Base-by-base conservation (phyloP, 1,140 invertebrate species). In the Drosophila pallidifrons region DNA sequence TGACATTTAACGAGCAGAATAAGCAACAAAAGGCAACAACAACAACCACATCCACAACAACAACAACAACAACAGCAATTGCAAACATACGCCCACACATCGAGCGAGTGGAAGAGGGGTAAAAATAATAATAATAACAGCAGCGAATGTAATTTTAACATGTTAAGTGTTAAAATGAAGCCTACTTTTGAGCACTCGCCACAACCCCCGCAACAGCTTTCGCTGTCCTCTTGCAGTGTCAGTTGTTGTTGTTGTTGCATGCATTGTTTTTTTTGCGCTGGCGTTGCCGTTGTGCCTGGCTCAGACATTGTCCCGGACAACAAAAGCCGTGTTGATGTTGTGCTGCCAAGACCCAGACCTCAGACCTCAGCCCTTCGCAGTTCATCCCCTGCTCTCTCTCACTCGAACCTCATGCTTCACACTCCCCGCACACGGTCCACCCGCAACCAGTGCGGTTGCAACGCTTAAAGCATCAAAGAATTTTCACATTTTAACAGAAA, bases 141-240 rank as follows among this genome's bases (percentile, higher is more conserved):
- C 65, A 35, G 70, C 45, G 75, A 78, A 80, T 75, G 71, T 80
- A 80, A 80, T 75, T 79, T 78, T 66, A 87, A 87, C 83, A 83
- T 87, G 83, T 87, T 87, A 87, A 87, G 83, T 88, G 83, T 83
- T 87, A 80, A 85, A 87, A 82, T 87, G 82, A 87, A 87, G 82
- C 82, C 82, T 87, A 87, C 82, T 87, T 81, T 82, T 74, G 69
- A 72, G 77, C 70, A 64, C 70, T 79, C 13, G 66, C 64, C 68
- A 13, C 35, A 58, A n/a, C 20, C 38, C 61, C 15, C 49, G 5
- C 59, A 41, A 30, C 20, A 43, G 66, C 58, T 61, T 70, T 66
- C 15, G 63, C 63, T 55, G 20, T 66, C 57, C 13, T 75, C 25
- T 55, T 28, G 68, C 54, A 49, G 51, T 66, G 28, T 13, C 5